Conservation (phyloP, 2,888 invertebrate species). For the Cephus runcator region DNA sequence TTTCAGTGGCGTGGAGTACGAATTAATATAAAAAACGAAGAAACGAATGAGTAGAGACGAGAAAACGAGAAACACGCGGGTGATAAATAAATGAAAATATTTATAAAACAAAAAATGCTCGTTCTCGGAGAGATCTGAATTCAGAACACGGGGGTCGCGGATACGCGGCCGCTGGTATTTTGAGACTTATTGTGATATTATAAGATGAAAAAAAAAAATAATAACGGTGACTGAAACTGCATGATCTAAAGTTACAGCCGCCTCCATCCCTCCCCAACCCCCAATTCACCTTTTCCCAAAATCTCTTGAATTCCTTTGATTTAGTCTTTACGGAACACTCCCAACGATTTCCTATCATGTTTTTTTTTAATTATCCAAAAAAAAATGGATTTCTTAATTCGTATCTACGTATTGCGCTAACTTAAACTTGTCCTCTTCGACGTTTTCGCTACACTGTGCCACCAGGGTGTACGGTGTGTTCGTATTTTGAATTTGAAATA, state of each 20-base stretch:
- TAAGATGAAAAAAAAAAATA: conserved; percentile 23
- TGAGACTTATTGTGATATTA: conserved; percentile 45
- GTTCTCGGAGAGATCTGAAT: conserved; percentile 22
- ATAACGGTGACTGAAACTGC: conserved; percentile 10
- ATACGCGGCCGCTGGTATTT: conserved; percentile 36
- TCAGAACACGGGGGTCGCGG: conserved; percentile 31
- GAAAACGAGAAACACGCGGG: conserved; percentile 3
- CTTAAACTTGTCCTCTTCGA: not conserved
- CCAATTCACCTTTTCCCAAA: no score
- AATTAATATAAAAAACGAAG: conserved; percentile 2
- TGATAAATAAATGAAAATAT: conserved; percentile 16
- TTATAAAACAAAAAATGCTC: conserved; percentile 20
- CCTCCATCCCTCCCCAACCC: not conserved
- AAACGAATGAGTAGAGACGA: conserved; percentile 3
- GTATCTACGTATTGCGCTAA: not conserved
- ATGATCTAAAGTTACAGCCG: conserved; percentile 3
- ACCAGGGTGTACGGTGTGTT: not conserved
- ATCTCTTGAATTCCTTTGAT: no score
- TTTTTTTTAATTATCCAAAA: not conserved
- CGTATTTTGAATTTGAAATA: not conserved
- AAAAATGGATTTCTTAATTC: not conserved
- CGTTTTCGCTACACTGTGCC: not conserved
- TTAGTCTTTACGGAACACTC: no score
- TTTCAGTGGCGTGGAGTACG: not conserved
- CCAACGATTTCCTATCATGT: not conserved